Base-by-base conservation (phyloP, 2,113 vertebrate genomes). In the Ifrita kowaldi region DNA sequence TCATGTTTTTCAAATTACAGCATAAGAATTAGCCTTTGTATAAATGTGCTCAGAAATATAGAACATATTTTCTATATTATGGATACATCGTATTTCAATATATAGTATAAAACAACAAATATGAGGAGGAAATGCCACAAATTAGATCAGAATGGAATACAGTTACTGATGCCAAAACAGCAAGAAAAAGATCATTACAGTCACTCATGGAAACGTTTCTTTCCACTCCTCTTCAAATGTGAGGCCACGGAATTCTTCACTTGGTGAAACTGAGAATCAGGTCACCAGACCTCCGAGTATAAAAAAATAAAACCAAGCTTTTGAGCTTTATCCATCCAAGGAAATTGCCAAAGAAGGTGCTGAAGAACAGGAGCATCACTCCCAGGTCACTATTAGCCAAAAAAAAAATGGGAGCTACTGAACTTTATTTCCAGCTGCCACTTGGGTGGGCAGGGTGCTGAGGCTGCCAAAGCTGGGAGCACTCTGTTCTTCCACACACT, bases 111-210 rank as follows among this genome's bases (percentile, higher is more conserved):
- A 94, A 76, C 76, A 96, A 94, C 83, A 94, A 90, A 95, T 94
- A 89, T 30, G 73, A 96, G 83, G 41, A 86, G 83, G 86, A 96
- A 96, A 94, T 84, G 46, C 84, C 94, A 76, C 86, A 95, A 94
- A 94, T 95, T 91, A 94, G 53, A 94, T 84, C 80, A 93, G 86
- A 89, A 90, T 68, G 95, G 96, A 93, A 92, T 26, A 84, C 10
- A 57, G 76, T 41, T 37, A 35, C 73, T 18, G 26, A 30, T 0
- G 62, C 83, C 96, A 97, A 92, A 87, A 69, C 22, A 81, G 60
- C 86, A 88, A 92, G 77, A 28, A 60, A 89, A 84, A 82, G 37
- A 84, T 81, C 82, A 78, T 92, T 91, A 56, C 0, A 16, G 69
- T 68, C 76, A 84, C 64, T 92, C 52, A 63, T 39, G 74, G 60